Evolutionary conservation across 1,140 invertebrate species (phyloP).

Genomic region (Alviniconcha marisindica): DNA sequence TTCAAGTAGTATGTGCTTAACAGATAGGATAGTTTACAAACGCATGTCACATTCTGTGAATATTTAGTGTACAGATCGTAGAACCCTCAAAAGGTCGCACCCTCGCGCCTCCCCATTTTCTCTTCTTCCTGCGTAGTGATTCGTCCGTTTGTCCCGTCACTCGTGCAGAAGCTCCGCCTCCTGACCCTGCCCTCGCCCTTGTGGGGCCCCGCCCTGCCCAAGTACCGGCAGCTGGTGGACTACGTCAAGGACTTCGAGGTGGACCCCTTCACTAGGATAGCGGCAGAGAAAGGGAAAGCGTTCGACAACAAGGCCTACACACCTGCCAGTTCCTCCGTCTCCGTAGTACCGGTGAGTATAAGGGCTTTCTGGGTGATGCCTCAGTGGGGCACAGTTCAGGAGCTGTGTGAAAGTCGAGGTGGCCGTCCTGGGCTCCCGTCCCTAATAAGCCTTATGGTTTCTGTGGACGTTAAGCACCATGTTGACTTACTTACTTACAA

Average conservation of each 20-base stretch:
- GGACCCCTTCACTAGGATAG: constrained; percentile 46
- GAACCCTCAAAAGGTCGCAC: too few species aligned
- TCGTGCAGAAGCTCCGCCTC: constrained; percentile 57
- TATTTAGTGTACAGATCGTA: too few species aligned
- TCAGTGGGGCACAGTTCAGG: not conserved
- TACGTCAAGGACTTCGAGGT: constrained; percentile 66
- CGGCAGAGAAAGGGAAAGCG: not conserved
- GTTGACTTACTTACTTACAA: too few species aligned
- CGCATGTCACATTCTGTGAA: too few species aligned
- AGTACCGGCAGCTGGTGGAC: constrained; percentile 61
- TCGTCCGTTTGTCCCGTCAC: too few species aligned
- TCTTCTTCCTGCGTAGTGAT: too few species aligned
- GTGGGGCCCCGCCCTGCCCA: constrained; percentile 65
- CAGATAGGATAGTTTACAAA: too few species aligned
- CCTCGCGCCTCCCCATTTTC: too few species aligned
- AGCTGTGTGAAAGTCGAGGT: not conserved
- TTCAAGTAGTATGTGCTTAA: too few species aligned
- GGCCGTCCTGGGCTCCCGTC: too few species aligned
- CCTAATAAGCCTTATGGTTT: too few species aligned
- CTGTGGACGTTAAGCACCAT: too few species aligned
- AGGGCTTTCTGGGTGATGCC: not conserved
- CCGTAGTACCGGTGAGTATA: not conserved
- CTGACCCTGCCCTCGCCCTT: constrained; percentile 55
- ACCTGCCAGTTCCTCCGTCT: not conserved
- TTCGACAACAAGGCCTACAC: constrained; percentile 20